Conservation (phyloP, 92 coral and sea anemone species). For the Heliopora coerulea region DNA sequence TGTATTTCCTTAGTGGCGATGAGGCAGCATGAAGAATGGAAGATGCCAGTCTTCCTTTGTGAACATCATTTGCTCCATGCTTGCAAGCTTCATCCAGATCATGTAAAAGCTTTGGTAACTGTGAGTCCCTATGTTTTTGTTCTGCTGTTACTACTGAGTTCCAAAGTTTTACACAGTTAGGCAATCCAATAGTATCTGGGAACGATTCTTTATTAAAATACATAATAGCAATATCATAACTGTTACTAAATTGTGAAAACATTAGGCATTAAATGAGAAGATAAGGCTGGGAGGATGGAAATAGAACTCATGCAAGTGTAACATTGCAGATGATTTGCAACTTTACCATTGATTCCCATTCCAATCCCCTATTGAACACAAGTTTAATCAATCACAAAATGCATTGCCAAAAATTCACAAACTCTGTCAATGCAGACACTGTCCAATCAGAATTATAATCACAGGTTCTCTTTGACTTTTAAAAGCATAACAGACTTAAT, state of each 20-base stretch:
- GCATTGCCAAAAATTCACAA: no score
- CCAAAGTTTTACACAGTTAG: constrained; percentile 5
- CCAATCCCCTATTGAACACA: no score
- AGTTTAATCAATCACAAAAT: no score
- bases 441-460: no score
- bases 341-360: no score
- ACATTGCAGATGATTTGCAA: no score
- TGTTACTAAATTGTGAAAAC: no score
- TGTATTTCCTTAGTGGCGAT: constrained; percentile 58
- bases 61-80: constrained; percentile 4
- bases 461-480: no score
- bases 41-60: background rate
- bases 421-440: background rate
- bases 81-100: constrained; percentile 36
- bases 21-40: constrained; percentile 15
- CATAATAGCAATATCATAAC: no score
- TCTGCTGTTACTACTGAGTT: constrained; percentile 8
- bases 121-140: background rate
- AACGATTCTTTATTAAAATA: background rate
- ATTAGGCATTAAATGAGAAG: no score
- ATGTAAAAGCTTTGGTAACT: constrained; percentile 3
- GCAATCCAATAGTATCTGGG: constrained; percentile 13
- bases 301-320: no score
- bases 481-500: background rate
- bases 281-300: no score